phyloP scores from a whole-genome alignment of 2,113 vertebrate genomes.

The Papio anubis region DNA sequence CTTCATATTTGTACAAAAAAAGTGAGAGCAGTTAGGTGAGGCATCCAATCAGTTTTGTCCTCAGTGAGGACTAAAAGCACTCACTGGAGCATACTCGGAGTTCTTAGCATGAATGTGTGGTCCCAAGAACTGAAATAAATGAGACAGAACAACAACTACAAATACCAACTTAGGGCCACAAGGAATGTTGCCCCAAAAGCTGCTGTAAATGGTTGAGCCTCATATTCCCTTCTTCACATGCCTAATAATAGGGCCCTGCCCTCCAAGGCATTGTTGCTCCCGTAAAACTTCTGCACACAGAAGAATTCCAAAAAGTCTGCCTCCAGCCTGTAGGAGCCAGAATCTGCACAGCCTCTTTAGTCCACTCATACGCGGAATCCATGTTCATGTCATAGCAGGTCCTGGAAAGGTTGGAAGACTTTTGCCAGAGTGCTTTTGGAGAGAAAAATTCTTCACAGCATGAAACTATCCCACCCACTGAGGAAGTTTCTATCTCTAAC shows the following conservation, averaged over 20 bases:
- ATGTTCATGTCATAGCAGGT: not conserved
- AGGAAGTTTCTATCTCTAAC: not conserved
- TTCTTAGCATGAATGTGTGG: not conserved
- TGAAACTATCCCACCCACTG: not conserved
- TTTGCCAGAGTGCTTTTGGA: not conserved
- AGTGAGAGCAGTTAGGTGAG: not conserved
- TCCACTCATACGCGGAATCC: not conserved
- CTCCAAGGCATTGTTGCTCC: not conserved
- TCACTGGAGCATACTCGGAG: not conserved
- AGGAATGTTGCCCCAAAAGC: not conserved
- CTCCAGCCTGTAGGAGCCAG: not conserved
- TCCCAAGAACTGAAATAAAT: conserved; percentile 20
- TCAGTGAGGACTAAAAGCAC: not conserved
- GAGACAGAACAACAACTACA: not conserved
- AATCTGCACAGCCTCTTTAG: not conserved
- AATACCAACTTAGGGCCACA: not conserved
- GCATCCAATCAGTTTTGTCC: not conserved
- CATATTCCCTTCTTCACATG: not conserved
- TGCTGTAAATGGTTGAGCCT: not conserved
- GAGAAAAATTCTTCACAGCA: not conserved
- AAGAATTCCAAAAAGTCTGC: not conserved
- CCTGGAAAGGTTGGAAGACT: not conserved
- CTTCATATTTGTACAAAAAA: not conserved
- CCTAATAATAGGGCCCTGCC: not conserved
- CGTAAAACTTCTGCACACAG: not conserved